Percentiles rank a stretch among this genome's conserved stretches.
These are phyloP conservation scores for Zaprionus inermis DNA, from an alignment of 1,140 invertebrate genomes.

Conservation along the genomic window DNA sequence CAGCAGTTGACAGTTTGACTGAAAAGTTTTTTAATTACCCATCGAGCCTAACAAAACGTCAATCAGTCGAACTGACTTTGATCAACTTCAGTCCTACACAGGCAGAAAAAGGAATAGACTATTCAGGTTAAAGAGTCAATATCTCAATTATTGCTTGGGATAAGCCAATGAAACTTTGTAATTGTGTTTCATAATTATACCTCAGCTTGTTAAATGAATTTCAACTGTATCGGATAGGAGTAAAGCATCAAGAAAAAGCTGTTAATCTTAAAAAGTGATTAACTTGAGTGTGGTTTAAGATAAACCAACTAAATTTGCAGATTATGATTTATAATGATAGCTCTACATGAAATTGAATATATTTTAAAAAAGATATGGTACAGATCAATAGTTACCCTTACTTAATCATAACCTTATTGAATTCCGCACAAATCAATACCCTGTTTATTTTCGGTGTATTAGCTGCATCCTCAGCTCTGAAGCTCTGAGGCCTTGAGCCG, in stretches of 20 bases:
- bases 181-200: neutral
- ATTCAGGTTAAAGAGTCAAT: neutral
- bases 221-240: neutral
- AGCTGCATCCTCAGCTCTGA: neutral
- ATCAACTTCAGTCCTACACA: neutral
- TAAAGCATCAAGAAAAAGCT: neutral
- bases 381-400: no score
- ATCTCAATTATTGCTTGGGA: no score
- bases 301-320: neutral
- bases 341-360: no score
- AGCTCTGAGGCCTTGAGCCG: neutral
- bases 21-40: slow-evolving; percentile 76
- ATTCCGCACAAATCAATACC: no score
- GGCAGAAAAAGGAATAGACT: neutral
- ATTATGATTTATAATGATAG: neutral
- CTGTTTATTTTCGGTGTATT: slow-evolving; percentile 9
- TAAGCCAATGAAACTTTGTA: neutral
- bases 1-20: slow-evolving; percentile 77
- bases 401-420: no score
- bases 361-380: no score
- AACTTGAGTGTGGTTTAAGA: neutral
- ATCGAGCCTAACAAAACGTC: slow-evolving; percentile 55
- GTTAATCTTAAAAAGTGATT: neutral
- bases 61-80: slow-evolving; percentile 58
- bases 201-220: neutral